Base-by-base conservation (phyloP, 2,888 invertebrate species). In the Bellardia bayeri region DNA sequence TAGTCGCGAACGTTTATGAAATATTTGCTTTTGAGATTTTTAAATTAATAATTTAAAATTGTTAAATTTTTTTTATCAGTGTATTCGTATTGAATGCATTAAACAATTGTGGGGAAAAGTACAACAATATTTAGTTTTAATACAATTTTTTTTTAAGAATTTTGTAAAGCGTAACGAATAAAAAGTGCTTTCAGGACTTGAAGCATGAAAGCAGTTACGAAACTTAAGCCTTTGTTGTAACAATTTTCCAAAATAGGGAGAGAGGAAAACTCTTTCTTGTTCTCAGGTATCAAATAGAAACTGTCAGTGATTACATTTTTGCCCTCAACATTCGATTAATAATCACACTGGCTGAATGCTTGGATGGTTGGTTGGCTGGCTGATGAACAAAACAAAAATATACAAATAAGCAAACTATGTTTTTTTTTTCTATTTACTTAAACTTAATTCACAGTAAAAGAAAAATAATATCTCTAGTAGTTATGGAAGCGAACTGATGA, bases 201-300 rank as follows among this genome's bases (percentile, higher is more conserved):
- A 68, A 78, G 66, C 68, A 56, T 66, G n/a, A 68, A 78, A 68
- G 33, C 68, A 78, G 42, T 78, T 78, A 68, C 45, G 3, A 33
- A 78, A 56, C 66, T 78, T 42, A 78, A 68, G 33, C 56, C 56
- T 78, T 58, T 66, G n/a, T 75, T 61, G 6, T 11, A 42, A 16
- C 14, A 72, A 63, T 49, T 74, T 61, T 49, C 14, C 1, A 49
- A 45, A 58, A 74, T 23, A 45, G 23, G 2, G 30, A 56, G 40
- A 42, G 30, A 61, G 23, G 30, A 6, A 49, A 61, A 45, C n/a
- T 61, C 49, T 61, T 75, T 30, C 33, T 9, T 45, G 2, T 51
- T 16, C 64, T 54, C 40, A 72, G 40, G 72, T 72, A 42, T 72
- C 56, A 54, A 69, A 69, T 69, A 54, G 51, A 37, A 69, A 69